A percentile compares a stretch with the other conserved stretches of the same genome.
phyloP scores from a whole-genome alignment of 2,113 vertebrate species.

The Brachyhypopomus gauderio region DNA sequence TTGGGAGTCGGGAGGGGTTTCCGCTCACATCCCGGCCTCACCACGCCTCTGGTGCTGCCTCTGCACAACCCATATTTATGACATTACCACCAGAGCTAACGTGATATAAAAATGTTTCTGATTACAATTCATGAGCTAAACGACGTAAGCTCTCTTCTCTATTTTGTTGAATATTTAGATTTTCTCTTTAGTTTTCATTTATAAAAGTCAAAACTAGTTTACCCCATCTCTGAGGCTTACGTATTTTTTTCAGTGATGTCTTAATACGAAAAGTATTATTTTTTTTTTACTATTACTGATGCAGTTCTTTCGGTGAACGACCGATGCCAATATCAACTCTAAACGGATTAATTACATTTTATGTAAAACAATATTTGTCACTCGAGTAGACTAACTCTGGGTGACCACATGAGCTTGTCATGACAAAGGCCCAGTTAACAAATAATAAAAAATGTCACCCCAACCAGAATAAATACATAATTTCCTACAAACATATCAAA shows the following conservation, averaged over 20 bases:
- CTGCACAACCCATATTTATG: not conserved
- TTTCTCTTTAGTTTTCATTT: not conserved
- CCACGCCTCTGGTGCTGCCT: not conserved
- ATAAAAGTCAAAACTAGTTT: not conserved
- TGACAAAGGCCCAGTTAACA: not conserved
- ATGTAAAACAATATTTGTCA: not conserved
- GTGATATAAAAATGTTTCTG: no score
- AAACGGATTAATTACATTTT: no score
- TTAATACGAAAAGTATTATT: no score
- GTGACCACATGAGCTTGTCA: not conserved
- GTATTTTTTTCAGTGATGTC: no score
- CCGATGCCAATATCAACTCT: no score
- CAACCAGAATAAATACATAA: not conserved
- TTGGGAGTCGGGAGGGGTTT: constrained; percentile 66
- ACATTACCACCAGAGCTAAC: no score
- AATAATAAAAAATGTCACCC: not conserved
- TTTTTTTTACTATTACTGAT: not conserved
- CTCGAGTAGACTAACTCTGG: not conserved
- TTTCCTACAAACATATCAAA: not conserved
- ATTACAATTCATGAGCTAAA: no score
- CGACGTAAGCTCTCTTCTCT: no score
- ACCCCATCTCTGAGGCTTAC: not conserved
- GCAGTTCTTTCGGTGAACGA: no score
- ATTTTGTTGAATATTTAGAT: no score
- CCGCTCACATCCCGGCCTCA: no score